Percentiles rank a stretch among this genome's conserved stretches.
Conservation (phyloP, 2,113 vertebrate genomes). For the Muntiacus muntjak region DNA sequence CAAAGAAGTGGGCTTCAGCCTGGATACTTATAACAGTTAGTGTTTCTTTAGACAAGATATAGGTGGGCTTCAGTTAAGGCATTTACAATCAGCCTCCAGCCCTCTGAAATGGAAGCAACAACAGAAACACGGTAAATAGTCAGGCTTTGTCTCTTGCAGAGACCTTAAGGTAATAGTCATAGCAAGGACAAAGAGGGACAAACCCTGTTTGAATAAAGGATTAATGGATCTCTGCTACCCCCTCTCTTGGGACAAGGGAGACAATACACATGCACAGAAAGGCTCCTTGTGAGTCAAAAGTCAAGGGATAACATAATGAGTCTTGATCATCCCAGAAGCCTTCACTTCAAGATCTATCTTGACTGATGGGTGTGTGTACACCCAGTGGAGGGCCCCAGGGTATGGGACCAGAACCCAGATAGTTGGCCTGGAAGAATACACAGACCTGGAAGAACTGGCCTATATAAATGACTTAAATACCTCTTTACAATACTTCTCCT, state of each 20-base stretch:
- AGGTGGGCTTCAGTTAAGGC: neutral
- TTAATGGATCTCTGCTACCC: fast-evolving
- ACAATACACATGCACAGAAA: neutral
- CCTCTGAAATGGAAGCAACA: neutral
- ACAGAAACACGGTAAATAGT: neutral
- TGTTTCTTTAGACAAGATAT: neutral
- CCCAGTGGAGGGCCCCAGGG: neutral
- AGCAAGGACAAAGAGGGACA: neutral
- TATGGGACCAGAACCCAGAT: neutral
- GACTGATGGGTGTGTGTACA: neutral
- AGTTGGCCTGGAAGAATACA: neutral
- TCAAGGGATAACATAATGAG: neutral
- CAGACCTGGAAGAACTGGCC: neutral
- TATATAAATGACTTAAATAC: neutral
- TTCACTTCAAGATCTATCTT: neutral
- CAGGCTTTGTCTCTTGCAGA: neutral
- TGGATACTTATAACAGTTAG: neutral
- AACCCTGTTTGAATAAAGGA: neutral
- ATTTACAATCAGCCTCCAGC: neutral
- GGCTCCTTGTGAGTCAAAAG: neutral
- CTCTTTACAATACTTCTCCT: neutral
- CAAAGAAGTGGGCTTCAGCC: neutral
- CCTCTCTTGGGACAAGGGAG: neutral
- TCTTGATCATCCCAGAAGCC: neutral
- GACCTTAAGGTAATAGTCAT: neutral